Percentiles rank a stretch among this genome's conserved stretches.
Conservation (phyloP, 2,797 vertebrate species). For the Phataginus tetradactyla region DNA sequence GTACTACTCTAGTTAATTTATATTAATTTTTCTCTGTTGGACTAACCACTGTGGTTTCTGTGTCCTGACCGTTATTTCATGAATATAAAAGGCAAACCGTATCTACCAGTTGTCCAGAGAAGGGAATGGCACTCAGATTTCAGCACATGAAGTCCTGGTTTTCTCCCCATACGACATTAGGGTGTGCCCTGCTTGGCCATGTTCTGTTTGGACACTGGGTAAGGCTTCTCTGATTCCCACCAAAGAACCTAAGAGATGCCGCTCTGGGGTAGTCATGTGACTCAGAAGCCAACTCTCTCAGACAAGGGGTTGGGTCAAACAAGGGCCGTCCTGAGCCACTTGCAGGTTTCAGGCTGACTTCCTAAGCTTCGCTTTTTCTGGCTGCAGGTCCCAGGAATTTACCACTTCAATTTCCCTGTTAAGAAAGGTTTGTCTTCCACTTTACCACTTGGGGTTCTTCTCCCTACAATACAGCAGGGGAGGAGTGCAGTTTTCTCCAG, state of each 20-base stretch:
- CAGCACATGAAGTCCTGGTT: not conserved
- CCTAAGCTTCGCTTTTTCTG: not conserved
- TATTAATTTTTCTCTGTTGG: not conserved
- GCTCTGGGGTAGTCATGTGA: not conserved
- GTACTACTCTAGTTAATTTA: not conserved
- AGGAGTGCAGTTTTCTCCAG: not conserved
- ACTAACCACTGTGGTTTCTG: not conserved
- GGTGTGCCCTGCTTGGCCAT: not conserved
- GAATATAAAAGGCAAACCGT: not conserved
- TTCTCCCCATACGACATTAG: not conserved
- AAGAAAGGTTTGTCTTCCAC: not conserved
- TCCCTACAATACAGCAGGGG: not conserved
- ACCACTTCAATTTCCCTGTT: not conserved
- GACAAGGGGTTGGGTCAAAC: not conserved
- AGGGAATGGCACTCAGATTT: not conserved
- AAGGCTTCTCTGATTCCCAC: not conserved
- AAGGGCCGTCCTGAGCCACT: not conserved
- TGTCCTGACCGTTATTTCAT: not conserved
- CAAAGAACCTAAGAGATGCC: not conserved
- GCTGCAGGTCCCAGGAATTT: not conserved
- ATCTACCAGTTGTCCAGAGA: not conserved
- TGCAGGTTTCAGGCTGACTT: not conserved
- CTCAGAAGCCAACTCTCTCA: not conserved
- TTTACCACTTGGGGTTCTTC: not conserved
- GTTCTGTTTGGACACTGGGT: not conserved